Conservation (phyloP, 2,113 vertebrate genomes). For the Perca schrenkii region DNA sequence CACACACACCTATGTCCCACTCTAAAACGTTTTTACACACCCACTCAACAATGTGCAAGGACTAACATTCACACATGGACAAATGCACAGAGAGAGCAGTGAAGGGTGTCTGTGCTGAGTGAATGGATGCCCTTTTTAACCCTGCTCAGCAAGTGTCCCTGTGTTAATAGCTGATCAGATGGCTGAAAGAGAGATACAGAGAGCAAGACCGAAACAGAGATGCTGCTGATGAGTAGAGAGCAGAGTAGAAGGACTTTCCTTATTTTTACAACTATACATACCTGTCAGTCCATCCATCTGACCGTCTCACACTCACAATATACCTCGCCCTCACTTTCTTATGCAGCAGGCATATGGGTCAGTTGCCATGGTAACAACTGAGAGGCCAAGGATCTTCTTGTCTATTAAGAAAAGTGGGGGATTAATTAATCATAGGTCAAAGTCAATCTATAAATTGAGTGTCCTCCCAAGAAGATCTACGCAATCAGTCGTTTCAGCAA, state of each 20-base stretch:
- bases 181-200: conserved; percentile 84
- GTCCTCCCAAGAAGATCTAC: background rate
- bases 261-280: conserved; percentile 88
- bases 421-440: conserved; percentile 26
- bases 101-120: conserved; percentile 78
- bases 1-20: conserved; percentile 51
- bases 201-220: conserved; percentile 30
- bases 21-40: conserved; percentile 81
- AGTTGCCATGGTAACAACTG: conserved; percentile 95
- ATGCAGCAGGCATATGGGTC: conserved; percentile 92
- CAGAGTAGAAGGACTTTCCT: conserved; percentile 14
- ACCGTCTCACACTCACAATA: conserved; percentile 84
- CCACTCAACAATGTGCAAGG: conserved; percentile 62
- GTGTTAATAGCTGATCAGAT: conserved; percentile 97
- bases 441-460: background rate
- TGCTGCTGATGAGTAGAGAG: conserved; percentile 33
- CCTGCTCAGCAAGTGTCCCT: conserved; percentile 91
- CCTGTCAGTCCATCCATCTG: conserved; percentile 87
- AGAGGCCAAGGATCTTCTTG: conserved; percentile 93
- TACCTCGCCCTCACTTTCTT: conserved; percentile 63
- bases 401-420: conserved; percentile 93
- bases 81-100: conserved; percentile 49
- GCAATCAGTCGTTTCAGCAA: background rate
- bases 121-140: conserved; percentile 97
- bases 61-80: conserved; percentile 42